Conservation (phyloP, 1,140 invertebrate species). For the Neotoxoptera formosana region DNA sequence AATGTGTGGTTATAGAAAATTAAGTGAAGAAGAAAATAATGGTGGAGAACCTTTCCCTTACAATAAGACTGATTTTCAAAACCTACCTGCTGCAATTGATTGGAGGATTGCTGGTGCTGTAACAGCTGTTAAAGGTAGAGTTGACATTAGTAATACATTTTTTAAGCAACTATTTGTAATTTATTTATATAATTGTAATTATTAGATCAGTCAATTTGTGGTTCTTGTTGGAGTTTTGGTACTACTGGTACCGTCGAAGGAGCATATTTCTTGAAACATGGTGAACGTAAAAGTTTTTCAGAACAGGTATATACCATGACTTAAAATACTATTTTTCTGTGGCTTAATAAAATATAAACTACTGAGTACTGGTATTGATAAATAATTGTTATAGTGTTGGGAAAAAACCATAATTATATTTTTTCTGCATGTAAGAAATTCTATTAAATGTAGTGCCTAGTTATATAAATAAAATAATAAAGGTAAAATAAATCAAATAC, state of each 20-base stretch:
- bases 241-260: slow-evolving; percentile 93
- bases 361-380: background rate
- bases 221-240: slow-evolving; percentile 96
- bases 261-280: slow-evolving; percentile 80
- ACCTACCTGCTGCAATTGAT: slow-evolving; percentile 77
- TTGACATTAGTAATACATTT: background rate
- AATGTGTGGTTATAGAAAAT: slow-evolving; percentile 73
- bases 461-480: background rate
- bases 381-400: background rate
- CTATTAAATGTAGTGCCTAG: no score
- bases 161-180: background rate
- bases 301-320: slow-evolving; percentile 71
- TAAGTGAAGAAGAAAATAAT: slow-evolving; percentile 64
- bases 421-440: no score
- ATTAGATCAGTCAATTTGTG: slow-evolving; percentile 92
- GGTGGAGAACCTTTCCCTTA: slow-evolving; percentile 83
- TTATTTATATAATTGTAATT: background rate
- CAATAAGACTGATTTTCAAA: slow-evolving; percentile 64
- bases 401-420: no score
- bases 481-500: no score
- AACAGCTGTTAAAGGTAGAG: slow-evolving; percentile 86
- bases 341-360: background rate
- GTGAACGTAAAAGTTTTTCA: slow-evolving; percentile 81
- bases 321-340: background rate
- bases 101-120: slow-evolving; percentile 93